Conservation (phyloP, 2,113 vertebrate species). For the Oryzias woworae region DNA sequence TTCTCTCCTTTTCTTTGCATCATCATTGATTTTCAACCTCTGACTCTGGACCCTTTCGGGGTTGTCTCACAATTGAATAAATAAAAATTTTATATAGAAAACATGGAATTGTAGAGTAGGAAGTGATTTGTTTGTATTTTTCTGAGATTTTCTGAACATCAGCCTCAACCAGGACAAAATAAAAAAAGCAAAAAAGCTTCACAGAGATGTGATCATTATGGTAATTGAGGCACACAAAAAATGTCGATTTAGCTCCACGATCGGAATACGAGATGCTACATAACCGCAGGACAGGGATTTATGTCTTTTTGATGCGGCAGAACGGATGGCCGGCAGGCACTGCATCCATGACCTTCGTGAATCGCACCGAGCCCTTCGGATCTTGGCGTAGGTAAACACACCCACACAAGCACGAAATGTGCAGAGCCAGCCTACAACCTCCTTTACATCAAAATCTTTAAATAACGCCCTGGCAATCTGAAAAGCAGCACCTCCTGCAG, state of each 20-base stretch:
- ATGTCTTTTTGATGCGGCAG: conserved; percentile 38
- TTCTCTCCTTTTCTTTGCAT: conserved; percentile 53
- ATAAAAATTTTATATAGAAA: too few species aligned
- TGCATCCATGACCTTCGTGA: conserved; percentile 57
- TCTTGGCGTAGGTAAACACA: conserved; percentile 53
- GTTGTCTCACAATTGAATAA: too few species aligned
- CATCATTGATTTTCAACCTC: conserved; percentile 6
- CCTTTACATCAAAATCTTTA: conserved; percentile 56
- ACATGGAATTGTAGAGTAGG: too few species aligned
- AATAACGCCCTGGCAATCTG: conserved; percentile 48
- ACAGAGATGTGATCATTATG: too few species aligned
- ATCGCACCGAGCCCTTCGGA: conserved; percentile 35
- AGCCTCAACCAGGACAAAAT: too few species aligned
- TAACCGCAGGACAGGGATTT: conserved; percentile 49
- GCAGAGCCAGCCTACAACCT: conserved; percentile 47
- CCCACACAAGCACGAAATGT: conserved; percentile 44
- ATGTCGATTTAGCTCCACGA: conserved; percentile 5
- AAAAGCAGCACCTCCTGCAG: conserved; percentile 26
- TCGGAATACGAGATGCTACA: conserved; percentile 46
- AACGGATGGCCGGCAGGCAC: conserved; percentile 25
- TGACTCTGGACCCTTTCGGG: neutral
- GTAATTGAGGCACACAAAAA: neutral
- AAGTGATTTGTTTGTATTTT: too few species aligned
- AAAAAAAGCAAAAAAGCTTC: too few species aligned
- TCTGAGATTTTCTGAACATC: too few species aligned